Conservation (phyloP, 2,888 invertebrate genomes). For the Fragum sueziense region DNA sequence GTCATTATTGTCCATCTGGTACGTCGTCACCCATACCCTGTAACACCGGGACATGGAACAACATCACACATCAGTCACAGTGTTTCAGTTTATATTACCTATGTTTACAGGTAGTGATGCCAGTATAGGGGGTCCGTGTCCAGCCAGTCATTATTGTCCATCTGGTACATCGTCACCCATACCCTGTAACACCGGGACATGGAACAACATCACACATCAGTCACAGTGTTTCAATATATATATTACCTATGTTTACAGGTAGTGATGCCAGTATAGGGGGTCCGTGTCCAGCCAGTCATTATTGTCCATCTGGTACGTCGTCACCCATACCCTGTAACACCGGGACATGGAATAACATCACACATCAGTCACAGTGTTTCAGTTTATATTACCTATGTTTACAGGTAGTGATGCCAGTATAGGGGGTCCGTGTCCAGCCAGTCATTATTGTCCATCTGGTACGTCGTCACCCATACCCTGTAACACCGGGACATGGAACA, state of each 20-base stretch:
- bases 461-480: slow-evolving; percentile 77
- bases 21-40: slow-evolving; percentile 77
- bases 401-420: too few relatives aligned
- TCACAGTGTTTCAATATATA: slow-evolving; percentile 71
- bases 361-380: slow-evolving; percentile 74
- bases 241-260: too few relatives aligned
- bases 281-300: slow-evolving; percentile 78
- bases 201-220: slow-evolving; percentile 78
- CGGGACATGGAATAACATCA: slow-evolving; percentile 79
- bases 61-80: slow-evolving; percentile 72
- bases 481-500: slow-evolving; percentile 79
- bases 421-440: slow-evolving; percentile 79
- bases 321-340: slow-evolving; percentile 76
- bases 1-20: slow-evolving; percentile 79
- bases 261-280: slow-evolving; percentile 74
- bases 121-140: slow-evolving; percentile 78
- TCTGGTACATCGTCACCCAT: slow-evolving; percentile 76
- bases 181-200: slow-evolving; percentile 77
- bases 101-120: too few relatives aligned
- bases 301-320: slow-evolving; percentile 79
- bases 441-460: slow-evolving; percentile 79
- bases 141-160: slow-evolving; percentile 79
- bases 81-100: too few relatives aligned
- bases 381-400: too few relatives aligned
- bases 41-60: slow-evolving; percentile 79